phyloP scores from a whole-genome alignment of 2,113 vertebrate genomes.

The Meriones unguiculatus region DNA sequence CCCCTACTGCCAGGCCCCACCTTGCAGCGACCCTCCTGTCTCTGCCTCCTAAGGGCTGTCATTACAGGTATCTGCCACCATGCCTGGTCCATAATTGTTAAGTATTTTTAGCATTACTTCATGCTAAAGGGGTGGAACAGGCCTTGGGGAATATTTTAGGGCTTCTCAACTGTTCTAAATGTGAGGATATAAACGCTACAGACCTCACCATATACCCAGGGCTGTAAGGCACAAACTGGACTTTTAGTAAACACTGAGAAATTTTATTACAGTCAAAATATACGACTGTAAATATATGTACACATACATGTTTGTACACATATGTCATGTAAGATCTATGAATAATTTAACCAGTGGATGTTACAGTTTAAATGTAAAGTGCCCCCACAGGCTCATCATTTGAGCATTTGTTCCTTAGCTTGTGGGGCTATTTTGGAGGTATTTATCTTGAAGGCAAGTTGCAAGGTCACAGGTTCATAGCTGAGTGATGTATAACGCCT shows the following conservation, averaged over 20 bases:
- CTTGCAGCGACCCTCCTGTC: background rate
- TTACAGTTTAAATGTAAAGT: background rate
- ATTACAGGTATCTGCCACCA: background rate
- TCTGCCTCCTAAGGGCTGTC: background rate
- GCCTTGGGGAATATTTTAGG: background rate
- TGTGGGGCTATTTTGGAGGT: background rate
- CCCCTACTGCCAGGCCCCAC: background rate
- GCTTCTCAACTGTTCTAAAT: constrained; percentile 8
- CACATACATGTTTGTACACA: background rate
- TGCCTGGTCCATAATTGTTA: background rate
- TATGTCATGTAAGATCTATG: background rate
- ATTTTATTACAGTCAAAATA: constrained; percentile 7
- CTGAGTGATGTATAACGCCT: background rate
- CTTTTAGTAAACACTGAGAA: background rate
- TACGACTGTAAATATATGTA: background rate
- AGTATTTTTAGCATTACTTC: background rate
- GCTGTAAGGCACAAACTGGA: background rate
- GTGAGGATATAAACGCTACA: constrained; percentile 39
- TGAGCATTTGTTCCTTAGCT: background rate
- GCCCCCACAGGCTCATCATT: background rate
- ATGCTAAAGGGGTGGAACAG: background rate
- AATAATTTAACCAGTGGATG: background rate
- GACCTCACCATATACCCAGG: constrained; percentile 6
- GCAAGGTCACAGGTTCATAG: background rate
- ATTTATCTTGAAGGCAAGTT: background rate